Evolutionary conservation across 1,140 invertebrate genomes (phyloP), one percentile per base, ranked within the genome.

Genomic region (Drosophila ambigua): DNA sequence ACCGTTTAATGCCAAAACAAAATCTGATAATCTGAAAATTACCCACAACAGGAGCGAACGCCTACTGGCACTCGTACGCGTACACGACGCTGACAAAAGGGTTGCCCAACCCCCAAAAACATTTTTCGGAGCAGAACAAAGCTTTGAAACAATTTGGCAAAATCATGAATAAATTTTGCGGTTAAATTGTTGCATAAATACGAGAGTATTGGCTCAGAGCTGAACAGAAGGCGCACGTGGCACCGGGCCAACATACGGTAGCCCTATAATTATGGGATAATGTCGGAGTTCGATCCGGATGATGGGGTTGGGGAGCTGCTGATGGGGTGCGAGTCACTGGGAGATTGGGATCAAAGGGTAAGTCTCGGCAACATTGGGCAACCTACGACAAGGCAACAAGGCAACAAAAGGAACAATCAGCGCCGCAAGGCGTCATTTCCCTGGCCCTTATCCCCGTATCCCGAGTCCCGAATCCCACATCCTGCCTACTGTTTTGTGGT

Each of bases 241-340:
- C 44, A 41, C 46, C 24, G 49, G 24, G 4, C 39, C 41, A 75
- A 75, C 82, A 87, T 82, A 87, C 63, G 82, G 80, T 61, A 75
- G 77, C 66, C 90, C 84, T 87, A 79, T 91, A 91, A 91, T 91
- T 91, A 91, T 90, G 77, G 82, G 90, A 91, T 91, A 91, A 91
- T 91, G 89, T 91, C 81, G 50, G 71, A 90, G 81, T 89, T 85
- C 80, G 84, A 90, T 83, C 58, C 53, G 55, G 55, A 39, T 16
- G 39, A 53, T 20, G 49, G 48, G n/a, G 66, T 16, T 31, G 54
- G 45, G 43, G 54, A 7, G 28, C 58, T 53, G 52, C 48, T 26
- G 35, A 50, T 15, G 48, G 43, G n/a, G 60, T 16, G 41, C 55
- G 45, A 39, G 54, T 52, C 24, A 24, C 20, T 35, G 35, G 44